phyloP scores from a whole-genome alignment of 2,113 vertebrate species.

The Tenrec ecaudatus region DNA sequence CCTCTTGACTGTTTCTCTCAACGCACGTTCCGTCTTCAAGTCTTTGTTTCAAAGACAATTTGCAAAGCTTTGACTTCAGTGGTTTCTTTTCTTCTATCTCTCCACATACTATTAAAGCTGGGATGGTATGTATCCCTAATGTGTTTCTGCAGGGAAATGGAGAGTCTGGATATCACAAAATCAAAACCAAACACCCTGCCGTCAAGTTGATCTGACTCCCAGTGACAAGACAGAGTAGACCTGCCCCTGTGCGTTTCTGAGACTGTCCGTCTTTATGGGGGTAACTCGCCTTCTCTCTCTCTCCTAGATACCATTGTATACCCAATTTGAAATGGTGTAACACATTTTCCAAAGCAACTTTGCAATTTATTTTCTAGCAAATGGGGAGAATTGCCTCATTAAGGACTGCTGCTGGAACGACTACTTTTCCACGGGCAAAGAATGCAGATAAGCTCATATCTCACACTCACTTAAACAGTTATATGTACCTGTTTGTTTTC shows the following conservation, averaged over 20 bases:
- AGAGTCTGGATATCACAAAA: not conserved
- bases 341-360: not conserved
- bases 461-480: not conserved
- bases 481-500: too few relatives aligned
- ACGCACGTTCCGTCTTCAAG: not conserved
- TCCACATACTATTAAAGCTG: not conserved
- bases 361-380: not conserved
- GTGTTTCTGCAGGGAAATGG: not conserved
- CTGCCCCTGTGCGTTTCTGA: too few relatives aligned
- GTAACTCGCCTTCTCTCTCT: too few relatives aligned
- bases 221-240: too few relatives aligned
- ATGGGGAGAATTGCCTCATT: not conserved
- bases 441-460: not conserved
- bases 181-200: not conserved
- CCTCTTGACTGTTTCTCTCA: not conserved
- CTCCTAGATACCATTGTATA: too few relatives aligned
- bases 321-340: slow-evolving; percentile 5
- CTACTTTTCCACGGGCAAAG: not conserved
- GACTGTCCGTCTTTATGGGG: too few relatives aligned
- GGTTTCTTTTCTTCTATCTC: not conserved
- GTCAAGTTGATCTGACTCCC: too few relatives aligned
- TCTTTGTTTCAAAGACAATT: not conserved
- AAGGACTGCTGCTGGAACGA: not conserved
- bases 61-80: not conserved
- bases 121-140: not conserved